phyloP scores from a whole-genome alignment of 2,888 invertebrate genomes.

The Liposcelis brunnea region DNA sequence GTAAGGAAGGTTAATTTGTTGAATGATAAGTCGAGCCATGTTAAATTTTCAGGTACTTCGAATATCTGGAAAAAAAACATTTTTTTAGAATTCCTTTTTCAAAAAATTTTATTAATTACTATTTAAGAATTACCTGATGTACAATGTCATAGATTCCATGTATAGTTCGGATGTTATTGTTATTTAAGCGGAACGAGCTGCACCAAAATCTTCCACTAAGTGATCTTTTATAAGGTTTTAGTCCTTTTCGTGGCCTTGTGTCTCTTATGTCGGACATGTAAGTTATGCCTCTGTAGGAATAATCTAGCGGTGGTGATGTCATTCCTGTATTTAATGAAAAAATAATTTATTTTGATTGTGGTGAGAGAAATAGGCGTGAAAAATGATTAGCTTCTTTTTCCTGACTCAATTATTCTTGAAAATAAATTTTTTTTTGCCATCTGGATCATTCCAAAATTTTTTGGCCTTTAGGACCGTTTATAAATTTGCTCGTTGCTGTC shows the following conservation, averaged over 20 bases:
- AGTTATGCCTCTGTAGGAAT: constrained; percentile 17
- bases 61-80: constrained; percentile 16
- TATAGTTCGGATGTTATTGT: constrained; percentile 17
- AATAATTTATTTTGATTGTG: no score
- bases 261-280: constrained; percentile 15
- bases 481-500: no score
- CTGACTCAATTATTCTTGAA: no score
- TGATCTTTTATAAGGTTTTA: constrained; percentile 16
- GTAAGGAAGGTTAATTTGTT: constrained; percentile 18
- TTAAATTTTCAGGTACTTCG: constrained; percentile 19
- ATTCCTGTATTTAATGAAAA: not conserved
- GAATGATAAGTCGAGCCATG: constrained; percentile 21
- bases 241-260: constrained; percentile 16
- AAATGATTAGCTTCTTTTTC: no score
- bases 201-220: constrained; percentile 16
- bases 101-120: not conserved
- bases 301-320: constrained; percentile 18
- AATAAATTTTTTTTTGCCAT: no score
- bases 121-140: constrained; percentile 15
- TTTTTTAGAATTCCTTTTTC: not conserved
- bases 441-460: no score
- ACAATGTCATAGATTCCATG: constrained; percentile 17
- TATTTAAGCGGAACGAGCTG: constrained; percentile 18
- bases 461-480: no score
- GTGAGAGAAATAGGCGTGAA: no score